Evolutionary conservation across 2,113 vertebrate species (phyloP).

Genomic region (Xerus inauris): DNA sequence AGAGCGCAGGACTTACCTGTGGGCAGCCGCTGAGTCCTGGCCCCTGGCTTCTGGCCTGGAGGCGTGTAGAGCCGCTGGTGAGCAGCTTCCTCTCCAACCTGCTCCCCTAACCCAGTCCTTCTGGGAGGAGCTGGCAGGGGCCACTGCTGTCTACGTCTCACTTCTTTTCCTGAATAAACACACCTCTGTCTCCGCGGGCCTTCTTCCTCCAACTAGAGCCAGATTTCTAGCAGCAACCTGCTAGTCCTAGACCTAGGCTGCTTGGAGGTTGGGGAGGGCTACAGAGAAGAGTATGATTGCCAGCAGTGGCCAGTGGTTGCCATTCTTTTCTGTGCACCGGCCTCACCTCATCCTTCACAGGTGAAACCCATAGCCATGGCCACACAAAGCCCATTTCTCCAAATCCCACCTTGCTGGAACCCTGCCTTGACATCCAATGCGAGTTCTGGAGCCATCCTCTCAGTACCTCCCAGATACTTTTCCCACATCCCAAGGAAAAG

Average conservation of each 20-base stretch:
- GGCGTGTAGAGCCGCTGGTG: background rate
- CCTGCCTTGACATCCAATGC: background rate
- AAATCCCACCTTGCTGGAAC: background rate
- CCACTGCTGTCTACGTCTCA: slow-evolving; percentile 52
- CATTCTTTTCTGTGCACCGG: too few relatives aligned
- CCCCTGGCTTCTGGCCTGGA: background rate
- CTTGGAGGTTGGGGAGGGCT: background rate
- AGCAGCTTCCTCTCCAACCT: slow-evolving; percentile 41
- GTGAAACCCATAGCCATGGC: background rate
- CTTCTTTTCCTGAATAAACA: slow-evolving; percentile 82
- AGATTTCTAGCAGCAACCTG: slow-evolving; percentile 28
- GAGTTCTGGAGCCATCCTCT: background rate
- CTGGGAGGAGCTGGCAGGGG: slow-evolving; percentile 79
- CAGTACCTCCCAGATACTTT: background rate
- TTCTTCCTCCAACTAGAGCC: slow-evolving; percentile 68
- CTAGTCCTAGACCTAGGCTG: background rate
- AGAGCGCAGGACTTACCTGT: slow-evolving; percentile 52
- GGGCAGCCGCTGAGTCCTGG: background rate
- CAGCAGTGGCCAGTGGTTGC: background rate
- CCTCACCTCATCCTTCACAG: background rate
- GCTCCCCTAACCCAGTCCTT: slow-evolving; percentile 43
- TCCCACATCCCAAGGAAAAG: background rate
- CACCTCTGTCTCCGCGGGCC: slow-evolving; percentile 51
- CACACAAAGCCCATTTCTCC: background rate
- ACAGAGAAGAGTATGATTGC: background rate